Evolutionary conservation across 2,797 vertebrate species (phyloP).

Genomic region (Characodon lateralis): DNA sequence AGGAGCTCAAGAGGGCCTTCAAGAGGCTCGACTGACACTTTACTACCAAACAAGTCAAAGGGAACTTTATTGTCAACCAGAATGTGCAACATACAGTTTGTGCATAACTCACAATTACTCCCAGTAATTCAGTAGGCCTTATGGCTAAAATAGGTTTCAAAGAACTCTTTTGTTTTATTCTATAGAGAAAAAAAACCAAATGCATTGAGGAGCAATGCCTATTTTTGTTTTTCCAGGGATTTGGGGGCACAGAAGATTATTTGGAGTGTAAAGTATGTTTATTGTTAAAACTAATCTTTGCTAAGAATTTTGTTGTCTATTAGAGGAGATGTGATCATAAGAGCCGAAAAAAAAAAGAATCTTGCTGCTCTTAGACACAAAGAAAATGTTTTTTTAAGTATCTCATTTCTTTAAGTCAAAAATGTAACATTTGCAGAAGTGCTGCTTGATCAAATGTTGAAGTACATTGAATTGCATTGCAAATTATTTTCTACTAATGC

Average conservation of each 20-base stretch:
- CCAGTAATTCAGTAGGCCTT: neutral
- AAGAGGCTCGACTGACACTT: conserved; percentile 49
- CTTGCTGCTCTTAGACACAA: neutral
- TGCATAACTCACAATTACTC: conserved; percentile 9
- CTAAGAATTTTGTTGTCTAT: neutral
- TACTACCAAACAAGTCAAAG: conserved; percentile 46
- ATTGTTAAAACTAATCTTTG: conserved; percentile 18
- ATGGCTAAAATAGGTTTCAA: neutral
- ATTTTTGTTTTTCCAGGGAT: neutral
- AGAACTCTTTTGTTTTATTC: neutral
- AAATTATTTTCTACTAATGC: neutral
- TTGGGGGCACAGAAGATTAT: neutral
- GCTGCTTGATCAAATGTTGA: neutral
- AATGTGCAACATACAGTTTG: neutral
- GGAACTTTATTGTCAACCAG: conserved; percentile 34
- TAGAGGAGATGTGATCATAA: conserved; percentile 9
- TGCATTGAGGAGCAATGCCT: neutral
- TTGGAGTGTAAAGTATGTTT: neutral
- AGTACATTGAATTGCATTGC: neutral
- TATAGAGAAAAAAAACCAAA: neutral
- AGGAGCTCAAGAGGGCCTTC: conserved; percentile 49
- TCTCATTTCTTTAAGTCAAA: neutral
- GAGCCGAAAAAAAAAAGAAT: conserved; percentile 5
- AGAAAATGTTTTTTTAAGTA: conserved; percentile 11
- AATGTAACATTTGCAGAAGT: neutral